Percentiles rank a stretch among this genome's conserved stretches.
Conservation (phyloP, 2,113 vertebrate genomes). For the Cepphus grylle region DNA sequence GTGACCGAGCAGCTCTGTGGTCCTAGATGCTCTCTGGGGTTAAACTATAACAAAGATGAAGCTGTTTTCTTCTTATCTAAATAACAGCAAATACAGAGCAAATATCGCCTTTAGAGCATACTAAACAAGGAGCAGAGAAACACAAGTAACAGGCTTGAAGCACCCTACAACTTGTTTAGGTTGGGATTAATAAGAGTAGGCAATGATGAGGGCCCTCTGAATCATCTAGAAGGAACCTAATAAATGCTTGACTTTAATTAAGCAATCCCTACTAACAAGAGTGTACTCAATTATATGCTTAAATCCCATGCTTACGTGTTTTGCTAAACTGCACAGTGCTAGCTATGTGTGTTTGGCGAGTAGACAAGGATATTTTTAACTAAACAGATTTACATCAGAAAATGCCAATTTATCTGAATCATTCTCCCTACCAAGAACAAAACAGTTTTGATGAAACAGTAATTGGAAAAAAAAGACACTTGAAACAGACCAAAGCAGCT, state of each 20-base stretch:
- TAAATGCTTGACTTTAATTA: slow-evolving; percentile 33
- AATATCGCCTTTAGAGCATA: neutral
- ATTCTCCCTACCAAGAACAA: neutral
- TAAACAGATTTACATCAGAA: neutral
- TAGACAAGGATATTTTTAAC: neutral
- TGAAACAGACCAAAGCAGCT: neutral
- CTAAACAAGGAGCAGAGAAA: neutral
- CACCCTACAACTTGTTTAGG: neutral
- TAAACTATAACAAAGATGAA: neutral
- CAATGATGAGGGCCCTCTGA: neutral
- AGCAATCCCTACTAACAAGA: neutral
- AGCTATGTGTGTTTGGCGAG: neutral
- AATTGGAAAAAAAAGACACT: neutral
- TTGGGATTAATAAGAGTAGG: neutral
- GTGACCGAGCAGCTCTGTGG: neutral
- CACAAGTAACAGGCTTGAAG: neutral
- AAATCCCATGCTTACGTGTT: neutral
- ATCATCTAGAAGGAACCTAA: neutral
- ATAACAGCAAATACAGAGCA: neutral
- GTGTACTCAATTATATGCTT: neutral
- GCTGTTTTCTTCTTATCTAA: neutral
- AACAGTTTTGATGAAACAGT: neutral
- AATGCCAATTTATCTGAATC: neutral
- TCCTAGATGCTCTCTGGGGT: neutral
- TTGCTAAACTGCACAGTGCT: neutral